phyloP scores from a whole-genome alignment of 2,797 vertebrate genomes.

The Sebastolobus alascanus region DNA sequence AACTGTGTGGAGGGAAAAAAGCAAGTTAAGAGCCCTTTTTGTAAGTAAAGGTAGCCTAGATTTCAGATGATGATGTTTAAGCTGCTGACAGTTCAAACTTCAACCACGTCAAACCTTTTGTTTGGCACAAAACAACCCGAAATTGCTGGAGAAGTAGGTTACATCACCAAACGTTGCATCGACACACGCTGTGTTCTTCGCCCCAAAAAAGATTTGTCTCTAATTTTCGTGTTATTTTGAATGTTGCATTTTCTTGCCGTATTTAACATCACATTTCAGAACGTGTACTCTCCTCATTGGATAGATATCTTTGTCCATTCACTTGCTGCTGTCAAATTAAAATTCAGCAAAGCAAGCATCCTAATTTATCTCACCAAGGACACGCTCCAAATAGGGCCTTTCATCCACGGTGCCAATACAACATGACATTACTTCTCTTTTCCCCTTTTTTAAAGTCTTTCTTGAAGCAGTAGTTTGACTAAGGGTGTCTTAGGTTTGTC shows the following conservation, averaged over 20 bases:
- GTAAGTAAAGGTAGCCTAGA: conserved; percentile 18
- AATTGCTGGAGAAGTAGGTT: conserved; percentile 11
- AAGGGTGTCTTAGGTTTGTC: conserved; percentile 23
- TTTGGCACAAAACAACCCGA: conserved; percentile 15
- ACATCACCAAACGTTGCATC: neutral
- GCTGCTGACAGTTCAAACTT: conserved; percentile 39
- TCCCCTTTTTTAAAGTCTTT: neutral
- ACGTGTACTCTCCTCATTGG: conserved; percentile 37
- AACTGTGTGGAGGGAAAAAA: neutral
- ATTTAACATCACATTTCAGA: conserved; percentile 10
- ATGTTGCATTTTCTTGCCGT: conserved; percentile 5
- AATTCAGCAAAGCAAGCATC: conserved; percentile 48
- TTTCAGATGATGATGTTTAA: conserved; percentile 27
- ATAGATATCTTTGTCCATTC: conserved; percentile 41
- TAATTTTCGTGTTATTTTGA: conserved; percentile 16
- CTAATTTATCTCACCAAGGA: conserved; percentile 47
- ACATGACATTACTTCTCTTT: neutral
- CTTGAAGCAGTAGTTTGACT: conserved; percentile 1
- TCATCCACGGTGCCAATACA: conserved; percentile 24
- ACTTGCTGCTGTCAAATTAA: conserved; percentile 50
- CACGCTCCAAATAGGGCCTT: conserved; percentile 13
- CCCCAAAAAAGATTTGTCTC: neutral
- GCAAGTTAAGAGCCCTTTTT: neutral
- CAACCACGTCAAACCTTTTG: conserved; percentile 12
- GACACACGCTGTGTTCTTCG: neutral